phyloP scores from a whole-genome alignment of 1,140 invertebrate genomes.

The Plodia interpunctella region DNA sequence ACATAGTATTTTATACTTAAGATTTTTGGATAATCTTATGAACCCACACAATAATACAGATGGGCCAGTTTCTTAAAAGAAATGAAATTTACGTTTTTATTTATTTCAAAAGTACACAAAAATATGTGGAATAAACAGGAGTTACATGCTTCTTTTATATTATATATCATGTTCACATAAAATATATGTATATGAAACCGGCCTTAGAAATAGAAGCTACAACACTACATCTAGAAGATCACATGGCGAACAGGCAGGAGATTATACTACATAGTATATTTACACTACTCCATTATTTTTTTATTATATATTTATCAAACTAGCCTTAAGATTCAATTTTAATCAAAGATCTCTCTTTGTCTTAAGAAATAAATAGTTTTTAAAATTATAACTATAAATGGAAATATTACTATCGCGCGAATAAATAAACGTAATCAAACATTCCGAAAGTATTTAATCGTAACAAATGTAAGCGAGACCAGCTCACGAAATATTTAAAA shows the following conservation, averaged over 20 bases:
- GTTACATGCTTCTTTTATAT: no score
- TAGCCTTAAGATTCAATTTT: not conserved
- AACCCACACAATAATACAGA: no score
- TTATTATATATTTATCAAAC: not conserved
- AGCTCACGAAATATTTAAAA: constrained; percentile 36
- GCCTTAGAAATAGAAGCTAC: constrained; percentile 40
- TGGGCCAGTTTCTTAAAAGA: no score
- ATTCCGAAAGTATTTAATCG: not conserved
- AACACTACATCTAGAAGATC: constrained; percentile 63
- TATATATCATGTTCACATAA: no score
- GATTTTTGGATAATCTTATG: no score
- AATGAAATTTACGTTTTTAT: no score
- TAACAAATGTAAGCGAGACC: constrained; percentile 35
- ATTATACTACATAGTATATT: constrained; percentile 24
- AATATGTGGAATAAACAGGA: no score
- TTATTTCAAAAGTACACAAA: no score
- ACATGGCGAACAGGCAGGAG: constrained; percentile 59
- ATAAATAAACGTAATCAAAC: no score
- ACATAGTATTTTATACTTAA: no score
- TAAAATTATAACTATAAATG: no score
- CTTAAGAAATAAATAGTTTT: not conserved
- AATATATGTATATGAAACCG: constrained; percentile 18
- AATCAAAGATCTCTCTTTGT: not conserved
- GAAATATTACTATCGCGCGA: no score
- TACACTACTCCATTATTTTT: not conserved